Conservation (phyloP, 2,888 invertebrate species). For the Lobophora halterata region DNA sequence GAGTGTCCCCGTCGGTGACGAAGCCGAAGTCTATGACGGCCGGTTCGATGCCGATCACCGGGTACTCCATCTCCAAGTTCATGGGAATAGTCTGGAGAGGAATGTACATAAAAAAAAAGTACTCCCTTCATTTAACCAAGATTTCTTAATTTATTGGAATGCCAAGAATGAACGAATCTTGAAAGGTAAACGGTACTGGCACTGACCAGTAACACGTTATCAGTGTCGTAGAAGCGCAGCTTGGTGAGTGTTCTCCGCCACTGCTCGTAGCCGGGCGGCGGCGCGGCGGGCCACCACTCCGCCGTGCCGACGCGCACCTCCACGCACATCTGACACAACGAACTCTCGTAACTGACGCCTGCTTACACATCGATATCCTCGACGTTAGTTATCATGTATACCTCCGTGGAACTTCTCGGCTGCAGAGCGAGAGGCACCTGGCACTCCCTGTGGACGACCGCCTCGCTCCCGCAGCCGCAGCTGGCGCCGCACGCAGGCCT, state of each 20-base stretch:
- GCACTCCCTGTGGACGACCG: slow-evolving; percentile 1
- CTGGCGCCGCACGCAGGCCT: slow-evolving; percentile 16
- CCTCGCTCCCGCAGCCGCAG: slow-evolving; percentile 17
- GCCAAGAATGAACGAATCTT: too few relatives aligned
- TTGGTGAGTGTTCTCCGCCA: slow-evolving; percentile 25
- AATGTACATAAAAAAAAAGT: not conserved
- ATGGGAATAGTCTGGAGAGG: slow-evolving; percentile 47
- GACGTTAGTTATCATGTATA: slow-evolving; percentile 10
- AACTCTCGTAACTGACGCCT: too few relatives aligned
- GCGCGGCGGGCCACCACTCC: slow-evolving; percentile 35
- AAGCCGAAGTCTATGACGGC: slow-evolving; percentile 48
- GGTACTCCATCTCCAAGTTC: slow-evolving; percentile 51
- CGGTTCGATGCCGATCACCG: slow-evolving; percentile 44
- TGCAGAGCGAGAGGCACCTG: slow-evolving; percentile 31
- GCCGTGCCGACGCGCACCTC: slow-evolving; percentile 39
- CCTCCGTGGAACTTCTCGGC: slow-evolving; percentile 45
- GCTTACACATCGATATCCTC: not conserved
- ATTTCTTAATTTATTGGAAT: too few relatives aligned
- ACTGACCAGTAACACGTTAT: slow-evolving; percentile 38
- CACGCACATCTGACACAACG: slow-evolving; percentile 42
- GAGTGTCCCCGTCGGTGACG: slow-evolving; percentile 52
- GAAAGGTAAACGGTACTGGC: too few relatives aligned
- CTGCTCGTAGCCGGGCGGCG: slow-evolving; percentile 2
- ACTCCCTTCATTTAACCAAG: too few relatives aligned
- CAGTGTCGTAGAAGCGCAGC: slow-evolving; percentile 42